Base-by-base conservation (phyloP, 2,113 vertebrate species). In the Rallus limicola region DNA sequence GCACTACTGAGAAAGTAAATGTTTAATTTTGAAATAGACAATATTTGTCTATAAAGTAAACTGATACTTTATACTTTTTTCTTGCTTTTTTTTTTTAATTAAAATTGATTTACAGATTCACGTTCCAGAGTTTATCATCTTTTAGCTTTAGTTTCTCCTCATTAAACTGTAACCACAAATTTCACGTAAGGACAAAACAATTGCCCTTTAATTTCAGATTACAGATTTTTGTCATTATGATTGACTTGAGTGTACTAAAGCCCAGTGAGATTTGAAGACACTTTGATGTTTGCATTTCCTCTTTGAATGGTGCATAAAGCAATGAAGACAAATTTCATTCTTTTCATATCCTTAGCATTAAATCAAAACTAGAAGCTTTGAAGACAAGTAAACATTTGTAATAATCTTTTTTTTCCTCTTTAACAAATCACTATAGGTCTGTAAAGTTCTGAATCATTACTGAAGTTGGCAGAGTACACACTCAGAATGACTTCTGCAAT, bases 191-290 rank as follows among this genome's bases (percentile, higher is more conserved):
- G 88, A 67, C 62, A 92, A 97, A 97, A 95, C 82, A 97, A 92
- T 98, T 98, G 96, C 87, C 87, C 95, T 97, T 97, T 98, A 96
- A 98, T 98, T 97, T 97, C 92, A 97, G 82, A 95, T 96, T 94
- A 96, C 74, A 90, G 71, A 95, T 97, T 97, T 93, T 98, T 98
- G 93, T 98, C 92, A 86, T 95, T 90, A 74, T 96, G 95, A 98
- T 96, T 98, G 96, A 98, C 97, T 97, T 92, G 91, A 48, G n/a
- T 86, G 50, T 85, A 53, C 44, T 95, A 76, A 95, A 95, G 84
- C n/a, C 10, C 62, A 78, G 74, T 83, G 85, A 34, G 91, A 91
- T 97, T 93, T 79, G 44, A 95, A 93, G 76, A 59, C 72, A 63
- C 92, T 96, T 96, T 58, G 78, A 82, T 94, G 80, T 80, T 56